These are phyloP conservation scores for Tor tambroides DNA, from an alignment of 2,113 vertebrate species.

Conservation along the genomic window DNA sequence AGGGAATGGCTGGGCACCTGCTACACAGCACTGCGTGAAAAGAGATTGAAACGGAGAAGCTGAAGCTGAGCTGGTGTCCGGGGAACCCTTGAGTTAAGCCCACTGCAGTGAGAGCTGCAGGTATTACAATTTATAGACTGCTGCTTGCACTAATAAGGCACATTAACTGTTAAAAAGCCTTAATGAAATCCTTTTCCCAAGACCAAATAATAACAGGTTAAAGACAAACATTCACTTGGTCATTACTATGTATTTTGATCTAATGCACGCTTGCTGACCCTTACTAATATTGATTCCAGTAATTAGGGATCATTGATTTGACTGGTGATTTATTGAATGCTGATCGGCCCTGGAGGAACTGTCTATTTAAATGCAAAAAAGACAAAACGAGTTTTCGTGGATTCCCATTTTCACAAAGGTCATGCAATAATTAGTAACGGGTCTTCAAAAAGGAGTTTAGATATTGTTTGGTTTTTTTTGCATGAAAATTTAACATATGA, in stretches of 20 bases:
- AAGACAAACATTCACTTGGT: slow-evolving; percentile 27
- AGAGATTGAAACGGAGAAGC: neutral
- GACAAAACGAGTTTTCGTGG: slow-evolving; percentile 10
- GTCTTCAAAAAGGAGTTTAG: slow-evolving; percentile 5
- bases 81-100: neutral
- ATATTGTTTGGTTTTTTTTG: too few relatives aligned
- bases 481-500: neutral
- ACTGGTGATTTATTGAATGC: slow-evolving; percentile 42
- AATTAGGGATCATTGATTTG: slow-evolving; percentile 52
- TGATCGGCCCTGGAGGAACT: slow-evolving; percentile 37
- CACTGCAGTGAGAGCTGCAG: neutral
- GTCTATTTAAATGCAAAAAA: slow-evolving; percentile 20
- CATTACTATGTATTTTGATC: slow-evolving; percentile 23
- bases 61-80: slow-evolving; percentile 6
- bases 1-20: neutral
- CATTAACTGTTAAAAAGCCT: slow-evolving; percentile 24
- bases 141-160: neutral
- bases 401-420: slow-evolving; percentile 5
- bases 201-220: slow-evolving; percentile 10
- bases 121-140: neutral
- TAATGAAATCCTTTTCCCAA: neutral
- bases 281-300: neutral
- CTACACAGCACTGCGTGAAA: neutral
- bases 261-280: slow-evolving; percentile 34
- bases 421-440: slow-evolving; percentile 3